A percentile compares a stretch with the other conserved stretches of the same genome.
These are phyloP conservation scores for Euspilapteryx auroguttella DNA, from an alignment of 2,888 invertebrate species.

Conservation along the genomic window DNA sequence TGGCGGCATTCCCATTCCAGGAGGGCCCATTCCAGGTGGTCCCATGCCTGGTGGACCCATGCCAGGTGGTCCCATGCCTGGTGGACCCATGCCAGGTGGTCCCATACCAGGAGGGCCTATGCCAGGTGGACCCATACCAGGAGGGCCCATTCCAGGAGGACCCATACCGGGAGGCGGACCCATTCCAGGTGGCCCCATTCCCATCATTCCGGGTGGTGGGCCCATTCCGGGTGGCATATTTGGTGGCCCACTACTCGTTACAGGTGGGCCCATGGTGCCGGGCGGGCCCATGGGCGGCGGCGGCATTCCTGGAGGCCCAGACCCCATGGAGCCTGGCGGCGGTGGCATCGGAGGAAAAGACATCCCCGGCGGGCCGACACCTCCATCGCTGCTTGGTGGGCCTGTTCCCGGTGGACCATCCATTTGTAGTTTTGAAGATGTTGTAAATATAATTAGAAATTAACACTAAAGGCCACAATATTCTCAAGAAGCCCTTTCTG, in stretches of 20 bases:
- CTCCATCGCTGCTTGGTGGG: slow-evolving; percentile 25
- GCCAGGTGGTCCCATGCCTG: slow-evolving; percentile 18
- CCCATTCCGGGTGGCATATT: slow-evolving; percentile 11
- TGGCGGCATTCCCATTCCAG: slow-evolving; percentile 22
- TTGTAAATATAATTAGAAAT: no score
- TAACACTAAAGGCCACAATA: no score
- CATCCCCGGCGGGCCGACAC: slow-evolving; percentile 12
- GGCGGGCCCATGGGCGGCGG: slow-evolving; percentile 25
- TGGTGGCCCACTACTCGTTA: slow-evolving; percentile 10
- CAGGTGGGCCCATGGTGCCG: slow-evolving; percentile 22
- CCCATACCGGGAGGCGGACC: slow-evolving; percentile 12
- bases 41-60: slow-evolving; percentile 17
- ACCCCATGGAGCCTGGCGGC: slow-evolving; percentile 25
- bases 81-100: slow-evolving; percentile 7
- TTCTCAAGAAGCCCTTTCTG: no score
- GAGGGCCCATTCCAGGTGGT: slow-evolving; percentile 20
- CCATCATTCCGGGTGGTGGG: slow-evolving; percentile 6
- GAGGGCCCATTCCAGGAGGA: slow-evolving; percentile 14
- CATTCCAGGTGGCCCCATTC: slow-evolving; percentile 9
- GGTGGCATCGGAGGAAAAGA: slow-evolving; percentile 10
- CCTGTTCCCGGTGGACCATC: slow-evolving; percentile 45
- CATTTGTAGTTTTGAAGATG: no score
- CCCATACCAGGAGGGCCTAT: slow-evolving; percentile 7
- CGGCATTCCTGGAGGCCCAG: slow-evolving; percentile 15
- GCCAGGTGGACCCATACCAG: slow-evolving; percentile 8